Percentiles rank a stretch among this genome's conserved stretches.
phyloP scores from a whole-genome alignment of 1,140 invertebrate genomes.

The Mylabris phalerata region DNA sequence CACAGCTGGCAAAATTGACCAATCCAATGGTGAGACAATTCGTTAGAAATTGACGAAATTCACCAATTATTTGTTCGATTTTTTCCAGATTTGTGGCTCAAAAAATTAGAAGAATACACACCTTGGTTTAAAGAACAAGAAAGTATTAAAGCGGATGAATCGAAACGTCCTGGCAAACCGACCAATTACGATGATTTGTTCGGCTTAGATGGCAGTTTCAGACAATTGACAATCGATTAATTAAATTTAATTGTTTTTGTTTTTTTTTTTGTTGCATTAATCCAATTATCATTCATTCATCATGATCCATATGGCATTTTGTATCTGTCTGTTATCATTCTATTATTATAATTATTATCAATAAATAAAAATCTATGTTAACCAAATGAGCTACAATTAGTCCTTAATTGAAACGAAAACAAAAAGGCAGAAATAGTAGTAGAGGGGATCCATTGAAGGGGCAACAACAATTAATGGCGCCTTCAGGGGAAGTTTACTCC shows the following conservation, averaged over 20 bases:
- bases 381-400: too few species aligned
- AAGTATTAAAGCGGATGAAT: constrained; percentile 61
- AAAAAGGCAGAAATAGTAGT: too few species aligned
- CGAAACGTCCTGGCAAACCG: constrained; percentile 62
- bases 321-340: too few species aligned
- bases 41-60: background rate
- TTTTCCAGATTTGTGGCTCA: constrained; percentile 53
- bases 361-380: too few species aligned
- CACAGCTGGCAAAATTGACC: constrained; percentile 58
- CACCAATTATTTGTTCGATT: background rate
- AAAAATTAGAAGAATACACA: constrained; percentile 60
- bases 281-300: too few species aligned
- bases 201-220: constrained; percentile 71
- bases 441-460: too few species aligned
- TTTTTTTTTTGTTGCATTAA: too few species aligned
- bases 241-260: background rate
- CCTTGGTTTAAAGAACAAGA: constrained; percentile 68
- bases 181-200: constrained; percentile 71
- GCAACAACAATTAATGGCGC: too few species aligned
- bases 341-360: too few species aligned
- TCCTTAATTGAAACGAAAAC: too few species aligned
- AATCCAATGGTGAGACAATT: constrained; percentile 54
- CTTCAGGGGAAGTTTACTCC: too few species aligned
- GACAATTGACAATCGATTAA: constrained; percentile 67
- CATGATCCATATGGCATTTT: too few species aligned